Evolutionary conservation across 2,113 vertebrate genomes (phyloP).

Genomic region (Uria lomvia): DNA sequence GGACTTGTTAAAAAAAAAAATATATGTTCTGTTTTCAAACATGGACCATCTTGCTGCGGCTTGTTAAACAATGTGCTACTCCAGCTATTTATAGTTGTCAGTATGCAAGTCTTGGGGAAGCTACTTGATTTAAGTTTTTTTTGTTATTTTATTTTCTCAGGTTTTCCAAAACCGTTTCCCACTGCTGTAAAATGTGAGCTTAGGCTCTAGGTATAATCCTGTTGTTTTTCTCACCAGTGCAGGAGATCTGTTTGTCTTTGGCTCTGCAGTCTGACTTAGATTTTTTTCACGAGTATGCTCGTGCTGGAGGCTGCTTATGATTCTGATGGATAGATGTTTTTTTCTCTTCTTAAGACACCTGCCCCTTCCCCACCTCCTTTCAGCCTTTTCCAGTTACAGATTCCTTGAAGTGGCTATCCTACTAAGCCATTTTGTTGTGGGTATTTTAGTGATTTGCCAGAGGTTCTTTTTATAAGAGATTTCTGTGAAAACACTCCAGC

Average conservation of each 20-base stretch:
- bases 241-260: constrained; percentile 50
- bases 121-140: background rate
- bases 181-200: constrained; percentile 53
- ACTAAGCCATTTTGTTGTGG: background rate
- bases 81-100: constrained; percentile 59
- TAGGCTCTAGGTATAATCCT: constrained; percentile 59
- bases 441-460: background rate
- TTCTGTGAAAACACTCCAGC: constrained; percentile 17
- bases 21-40: constrained; percentile 49
- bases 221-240: constrained; percentile 34
- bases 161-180: constrained; percentile 28
- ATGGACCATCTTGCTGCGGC: constrained; percentile 46
- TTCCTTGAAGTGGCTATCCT: constrained; percentile 6
- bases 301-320: constrained; percentile 9
- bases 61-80: constrained; percentile 63
- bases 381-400: background rate
- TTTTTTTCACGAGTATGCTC: background rate
- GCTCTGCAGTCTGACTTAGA: constrained; percentile 55
- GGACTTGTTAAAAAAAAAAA: background rate
- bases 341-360: constrained; percentile 19
- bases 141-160: background rate
- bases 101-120: constrained; percentile 63
- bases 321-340: constrained; percentile 9
- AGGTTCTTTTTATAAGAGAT: background rate
- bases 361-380: constrained; percentile 29